Evolutionary conservation across 2,797 vertebrate species (phyloP).

Genomic region (Leucoraja ocellata): DNA sequence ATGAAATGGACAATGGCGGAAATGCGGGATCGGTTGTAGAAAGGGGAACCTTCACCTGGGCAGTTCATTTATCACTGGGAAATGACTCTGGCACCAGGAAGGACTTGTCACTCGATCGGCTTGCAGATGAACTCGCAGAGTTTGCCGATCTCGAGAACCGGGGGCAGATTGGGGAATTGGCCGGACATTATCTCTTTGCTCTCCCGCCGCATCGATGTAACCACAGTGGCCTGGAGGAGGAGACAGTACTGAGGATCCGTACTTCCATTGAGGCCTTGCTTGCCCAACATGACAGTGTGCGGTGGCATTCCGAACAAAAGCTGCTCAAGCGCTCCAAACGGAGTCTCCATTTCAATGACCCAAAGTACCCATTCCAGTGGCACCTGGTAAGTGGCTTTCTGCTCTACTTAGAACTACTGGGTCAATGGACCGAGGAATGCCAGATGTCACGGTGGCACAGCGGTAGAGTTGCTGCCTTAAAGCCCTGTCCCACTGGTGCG

Average conservation of each 20-base stretch:
- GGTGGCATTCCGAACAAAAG: conserved; percentile 81
- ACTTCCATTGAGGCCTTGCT: conserved; percentile 57
- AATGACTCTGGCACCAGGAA: conserved; percentile 47
- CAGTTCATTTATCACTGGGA: conserved; percentile 60
- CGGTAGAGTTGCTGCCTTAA: no score
- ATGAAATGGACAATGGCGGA: background rate
- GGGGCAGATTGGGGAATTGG: conserved; percentile 84
- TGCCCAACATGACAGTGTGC: conserved; percentile 67
- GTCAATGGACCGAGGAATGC: no score
- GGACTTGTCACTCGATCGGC: conserved; percentile 53
- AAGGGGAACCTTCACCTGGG: conserved; percentile 67
- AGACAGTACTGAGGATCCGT: conserved; percentile 44
- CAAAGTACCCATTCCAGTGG: conserved; percentile 86
- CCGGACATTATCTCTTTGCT: conserved; percentile 78
- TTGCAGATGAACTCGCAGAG: conserved; percentile 62
- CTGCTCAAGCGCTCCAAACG: conserved; percentile 83
- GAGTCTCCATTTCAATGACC: conserved; percentile 84
- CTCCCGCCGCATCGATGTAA: conserved; percentile 46
- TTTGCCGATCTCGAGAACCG: conserved; percentile 72
- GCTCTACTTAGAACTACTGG: accelerated
- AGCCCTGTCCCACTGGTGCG: no score
- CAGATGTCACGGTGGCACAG: no score
- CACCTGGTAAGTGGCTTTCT: conserved; percentile 75
- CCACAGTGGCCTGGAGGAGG: accelerated
- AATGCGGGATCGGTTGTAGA: conserved; percentile 38